Conservation (phyloP, 2,888 invertebrate genomes). For the Odontocerum albicorne region DNA sequence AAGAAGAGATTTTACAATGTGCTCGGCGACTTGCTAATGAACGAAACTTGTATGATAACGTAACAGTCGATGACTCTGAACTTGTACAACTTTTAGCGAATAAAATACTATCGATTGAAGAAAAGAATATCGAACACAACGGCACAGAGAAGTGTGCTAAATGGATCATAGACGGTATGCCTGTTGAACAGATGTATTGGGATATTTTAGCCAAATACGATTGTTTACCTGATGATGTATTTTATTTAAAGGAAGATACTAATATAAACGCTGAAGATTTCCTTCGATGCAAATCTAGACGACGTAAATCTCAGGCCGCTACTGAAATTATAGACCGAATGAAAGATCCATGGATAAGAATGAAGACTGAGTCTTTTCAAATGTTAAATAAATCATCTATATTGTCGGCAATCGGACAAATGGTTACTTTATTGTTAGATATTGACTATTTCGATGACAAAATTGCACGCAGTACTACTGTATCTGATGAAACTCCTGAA, state of each 20-base stretch:
- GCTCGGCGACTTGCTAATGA: slow-evolving; percentile 47
- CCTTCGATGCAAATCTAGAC: slow-evolving; percentile 46
- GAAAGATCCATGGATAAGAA: slow-evolving; percentile 38
- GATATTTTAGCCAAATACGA: slow-evolving; percentile 48
- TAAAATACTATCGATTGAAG: slow-evolving; percentile 47
- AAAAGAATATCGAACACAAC: slow-evolving; percentile 28
- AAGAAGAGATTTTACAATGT: slow-evolving; percentile 52
- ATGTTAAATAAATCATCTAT: slow-evolving; percentile 37
- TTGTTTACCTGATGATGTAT: slow-evolving; percentile 57
- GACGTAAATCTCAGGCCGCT: slow-evolving; percentile 29
- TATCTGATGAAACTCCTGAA: not conserved
- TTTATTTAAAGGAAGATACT: slow-evolving; percentile 57
- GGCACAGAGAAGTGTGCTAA: slow-evolving; percentile 48
- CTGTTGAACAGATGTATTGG: slow-evolving; percentile 55
- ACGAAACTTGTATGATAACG: slow-evolving; percentile 47
- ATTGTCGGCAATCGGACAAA: slow-evolving; percentile 36
- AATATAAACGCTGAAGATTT: slow-evolving; percentile 47
- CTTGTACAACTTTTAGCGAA: slow-evolving; percentile 48
- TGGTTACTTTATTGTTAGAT: slow-evolving; percentile 40
- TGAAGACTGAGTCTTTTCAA: slow-evolving; percentile 21
- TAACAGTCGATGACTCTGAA: slow-evolving; percentile 51
- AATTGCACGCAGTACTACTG: not conserved
- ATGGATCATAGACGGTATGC: slow-evolving; percentile 65
- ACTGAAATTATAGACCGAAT: slow-evolving; percentile 38
- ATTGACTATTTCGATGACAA: slow-evolving; percentile 26